A percentile compares a stretch with the other conserved stretches of the same genome.
phyloP scores from a whole-genome alignment of 2,797 vertebrate species.

The Epinephelus malabaricus region DNA sequence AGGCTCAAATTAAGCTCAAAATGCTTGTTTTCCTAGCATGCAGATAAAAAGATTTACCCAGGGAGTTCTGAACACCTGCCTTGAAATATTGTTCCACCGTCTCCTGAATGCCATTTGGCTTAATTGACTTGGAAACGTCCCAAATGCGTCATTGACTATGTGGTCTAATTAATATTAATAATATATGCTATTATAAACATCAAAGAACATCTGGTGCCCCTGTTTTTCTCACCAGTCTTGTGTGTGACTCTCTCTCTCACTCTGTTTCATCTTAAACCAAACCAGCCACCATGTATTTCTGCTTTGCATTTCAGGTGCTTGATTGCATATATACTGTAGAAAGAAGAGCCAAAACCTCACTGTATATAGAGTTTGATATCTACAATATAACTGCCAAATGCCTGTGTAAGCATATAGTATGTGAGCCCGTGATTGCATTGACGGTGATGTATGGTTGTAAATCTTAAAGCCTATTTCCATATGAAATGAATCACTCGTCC shows the following conservation, averaged over 20 bases:
- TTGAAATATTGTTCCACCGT: conserved; percentile 99
- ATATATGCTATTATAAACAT: conserved; percentile 99
- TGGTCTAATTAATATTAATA: conserved; percentile 99
- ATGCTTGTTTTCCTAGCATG: conserved; percentile 98
- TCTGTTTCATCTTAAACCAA: conserved; percentile 84
- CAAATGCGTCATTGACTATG: conserved; percentile 99
- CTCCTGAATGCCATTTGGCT: conserved; percentile 99
- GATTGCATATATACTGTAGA: conserved; percentile 53
- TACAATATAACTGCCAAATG: conserved; percentile 77
- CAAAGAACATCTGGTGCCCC: conserved; percentile 99
- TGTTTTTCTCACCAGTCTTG: conserved; percentile 97
- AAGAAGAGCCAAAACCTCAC: conserved; percentile 47
- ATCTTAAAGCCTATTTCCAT: conserved; percentile 84
- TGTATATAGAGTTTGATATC: conserved; percentile 71
- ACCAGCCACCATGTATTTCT: conserved; percentile 72
- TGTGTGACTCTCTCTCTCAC: conserved; percentile 82
- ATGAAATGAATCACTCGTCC: conserved; percentile 84
- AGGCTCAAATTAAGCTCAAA: conserved; percentile 92
- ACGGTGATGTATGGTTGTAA: conserved; percentile 80
- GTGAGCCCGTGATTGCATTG: conserved; percentile 76
- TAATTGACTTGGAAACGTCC: conserved; percentile 99
- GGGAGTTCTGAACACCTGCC: conserved; percentile 98
- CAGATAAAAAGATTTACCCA: conserved; percentile 98
- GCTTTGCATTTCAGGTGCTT: conserved; percentile 78
- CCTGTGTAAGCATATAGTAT: conserved; percentile 76